Conservation (phyloP, 1,140 invertebrate genomes). For the Lineus longissimus region DNA sequence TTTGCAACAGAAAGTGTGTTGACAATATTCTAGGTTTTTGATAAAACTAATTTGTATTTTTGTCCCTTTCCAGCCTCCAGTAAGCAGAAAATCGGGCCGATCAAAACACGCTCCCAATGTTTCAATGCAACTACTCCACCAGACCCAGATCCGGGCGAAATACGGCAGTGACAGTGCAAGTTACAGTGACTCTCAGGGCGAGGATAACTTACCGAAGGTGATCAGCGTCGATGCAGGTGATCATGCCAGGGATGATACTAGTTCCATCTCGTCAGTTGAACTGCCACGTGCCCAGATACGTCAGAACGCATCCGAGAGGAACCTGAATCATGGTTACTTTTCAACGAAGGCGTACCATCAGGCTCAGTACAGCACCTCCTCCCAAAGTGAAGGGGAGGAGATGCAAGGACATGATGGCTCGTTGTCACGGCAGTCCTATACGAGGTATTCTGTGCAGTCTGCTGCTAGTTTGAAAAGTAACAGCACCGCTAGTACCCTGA, state of each 20-base stretch:
- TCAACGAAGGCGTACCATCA: no score
- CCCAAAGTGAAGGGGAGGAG: slow-evolving; percentile 3
- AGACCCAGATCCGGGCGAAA: neutral
- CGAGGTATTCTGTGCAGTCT: neutral
- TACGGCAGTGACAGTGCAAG: neutral
- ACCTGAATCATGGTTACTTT: no score
- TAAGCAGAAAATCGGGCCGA: no score
- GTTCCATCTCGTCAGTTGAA: neutral
- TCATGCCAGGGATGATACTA: neutral
- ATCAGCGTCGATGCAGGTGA: neutral
- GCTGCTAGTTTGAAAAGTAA: neutral
- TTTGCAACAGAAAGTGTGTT: no score
- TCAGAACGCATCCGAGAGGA: no score
- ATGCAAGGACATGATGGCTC: neutral
- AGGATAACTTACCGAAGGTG: neutral
- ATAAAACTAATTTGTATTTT: no score
- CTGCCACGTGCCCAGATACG: no score
- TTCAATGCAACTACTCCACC: neutral
- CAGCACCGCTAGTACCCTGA: neutral
- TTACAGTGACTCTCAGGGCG: slow-evolving; percentile 3
- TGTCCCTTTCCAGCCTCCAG: no score
- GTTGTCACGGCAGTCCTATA: neutral
- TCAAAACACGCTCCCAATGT: neutral
- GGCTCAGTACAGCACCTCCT: neutral
- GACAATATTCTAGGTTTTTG: no score